Percentiles rank a stretch among this genome's conserved stretches.
phyloP scores from a whole-genome alignment of 2,113 vertebrate genomes.

The Sphaerodactylus townsendi region DNA sequence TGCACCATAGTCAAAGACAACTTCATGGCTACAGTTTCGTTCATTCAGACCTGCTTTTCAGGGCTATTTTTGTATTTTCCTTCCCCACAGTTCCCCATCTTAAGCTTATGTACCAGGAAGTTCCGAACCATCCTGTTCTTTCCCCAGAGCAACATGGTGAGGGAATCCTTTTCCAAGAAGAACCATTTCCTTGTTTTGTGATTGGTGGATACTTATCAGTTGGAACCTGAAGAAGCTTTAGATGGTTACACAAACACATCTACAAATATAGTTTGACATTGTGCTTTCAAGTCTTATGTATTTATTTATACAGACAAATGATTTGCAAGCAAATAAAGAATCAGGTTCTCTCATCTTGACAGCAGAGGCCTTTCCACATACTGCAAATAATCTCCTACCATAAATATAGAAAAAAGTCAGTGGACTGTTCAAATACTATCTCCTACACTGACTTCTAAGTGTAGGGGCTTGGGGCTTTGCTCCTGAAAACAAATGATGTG shows the following conservation, averaged over 20 bases:
- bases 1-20: too few relatives aligned
- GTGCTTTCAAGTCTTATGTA: background rate
- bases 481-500: too few relatives aligned
- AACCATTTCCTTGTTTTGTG: too few relatives aligned
- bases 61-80: too few relatives aligned
- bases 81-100: too few relatives aligned
- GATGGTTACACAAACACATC: background rate
- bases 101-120: too few relatives aligned
- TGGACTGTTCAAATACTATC: background rate
- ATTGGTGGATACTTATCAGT: background rate
- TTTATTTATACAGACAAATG: background rate
- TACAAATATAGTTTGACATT: background rate
- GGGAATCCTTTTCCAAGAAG: too few relatives aligned
- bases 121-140: too few relatives aligned
- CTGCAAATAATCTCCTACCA: background rate
- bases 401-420: background rate
- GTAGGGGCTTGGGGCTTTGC: too few relatives aligned
- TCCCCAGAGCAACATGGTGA: too few relatives aligned
- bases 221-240: background rate
- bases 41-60: too few relatives aligned
- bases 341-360: background rate
- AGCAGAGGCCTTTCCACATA: background rate
- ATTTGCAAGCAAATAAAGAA: background rate
- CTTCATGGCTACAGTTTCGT: too few relatives aligned
- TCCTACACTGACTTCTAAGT: background rate